These are phyloP conservation scores for Leguminivora glycinivorella DNA, from an alignment of 1,140 invertebrate genomes.

Conservation along the genomic window DNA sequence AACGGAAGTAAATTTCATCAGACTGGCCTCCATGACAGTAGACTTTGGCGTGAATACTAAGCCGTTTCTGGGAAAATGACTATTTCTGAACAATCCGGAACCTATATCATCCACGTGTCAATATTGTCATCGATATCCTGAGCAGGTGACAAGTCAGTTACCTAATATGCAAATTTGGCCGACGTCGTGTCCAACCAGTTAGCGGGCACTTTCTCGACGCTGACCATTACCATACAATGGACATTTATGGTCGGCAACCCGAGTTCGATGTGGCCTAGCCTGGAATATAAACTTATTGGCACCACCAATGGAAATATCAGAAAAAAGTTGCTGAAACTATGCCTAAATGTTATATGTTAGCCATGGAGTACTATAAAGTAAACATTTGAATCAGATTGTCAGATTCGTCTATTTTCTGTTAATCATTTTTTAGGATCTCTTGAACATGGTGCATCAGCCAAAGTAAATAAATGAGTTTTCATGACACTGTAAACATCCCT, in stretches of 20 bases:
- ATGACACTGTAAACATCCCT: too few relatives aligned
- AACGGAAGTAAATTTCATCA: background rate
- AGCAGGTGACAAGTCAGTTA: conserved; percentile 46
- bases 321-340: background rate
- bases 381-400: too few relatives aligned
- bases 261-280: conserved; percentile 32
- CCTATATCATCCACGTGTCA: conserved; percentile 22
- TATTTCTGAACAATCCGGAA: conserved; percentile 10
- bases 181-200: conserved; percentile 58
- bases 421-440: too few relatives aligned
- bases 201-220: conserved; percentile 62
- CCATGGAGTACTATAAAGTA: too few relatives aligned
- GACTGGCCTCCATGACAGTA: background rate
- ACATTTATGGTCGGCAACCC: conserved; percentile 46
- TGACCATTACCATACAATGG: conserved; percentile 62
- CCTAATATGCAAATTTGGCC: conserved; percentile 65
- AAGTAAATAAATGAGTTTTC: too few relatives aligned
- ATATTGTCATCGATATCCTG: conserved; percentile 38
- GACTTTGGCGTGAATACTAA: conserved; percentile 6
- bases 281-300: conserved; percentile 8
- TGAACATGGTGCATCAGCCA: too few relatives aligned
- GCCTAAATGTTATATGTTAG: background rate
- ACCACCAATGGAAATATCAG: background rate
- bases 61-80: conserved; percentile 24
- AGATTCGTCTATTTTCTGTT: too few relatives aligned